A percentile compares a stretch with the other conserved stretches of the same genome.
Evolutionary conservation across 2,888 invertebrate genomes (phyloP).

Genomic region (Philonicus albiceps): DNA sequence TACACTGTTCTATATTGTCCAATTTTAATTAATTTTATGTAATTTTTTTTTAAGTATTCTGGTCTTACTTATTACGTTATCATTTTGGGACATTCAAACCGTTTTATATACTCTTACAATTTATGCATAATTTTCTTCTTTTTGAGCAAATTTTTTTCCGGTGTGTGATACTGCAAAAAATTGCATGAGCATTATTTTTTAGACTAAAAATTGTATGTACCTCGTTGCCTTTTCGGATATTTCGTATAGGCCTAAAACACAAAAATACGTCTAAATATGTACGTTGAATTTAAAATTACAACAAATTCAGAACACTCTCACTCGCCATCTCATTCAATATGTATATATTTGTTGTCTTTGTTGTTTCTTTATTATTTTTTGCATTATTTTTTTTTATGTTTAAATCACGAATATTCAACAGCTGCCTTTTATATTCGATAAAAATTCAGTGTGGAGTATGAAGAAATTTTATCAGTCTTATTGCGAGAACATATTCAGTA

Average conservation of each 20-base stretch:
- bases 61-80: background rate
- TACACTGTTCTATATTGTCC: constrained; percentile 27
- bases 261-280: background rate
- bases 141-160: constrained; percentile 7
- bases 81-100: background rate
- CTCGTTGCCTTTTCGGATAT: background rate
- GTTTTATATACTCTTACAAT: background rate
- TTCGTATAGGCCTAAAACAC: background rate
- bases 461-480: constrained; percentile 37
- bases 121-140: background rate
- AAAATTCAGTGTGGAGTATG: constrained; percentile 11
- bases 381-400: background rate
- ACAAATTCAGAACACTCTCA: background rate
- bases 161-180: background rate
- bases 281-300: background rate
- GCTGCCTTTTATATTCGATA: constrained; percentile 29
- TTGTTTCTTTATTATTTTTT: background rate
- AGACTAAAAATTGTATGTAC: background rate
- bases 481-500: constrained; percentile 33
- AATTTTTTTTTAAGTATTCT: background rate
- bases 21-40: constrained; percentile 8
- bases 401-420: constrained; percentile 24
- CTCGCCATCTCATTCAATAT: background rate
- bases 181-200: background rate
- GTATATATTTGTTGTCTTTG: background rate